Conservation (phyloP, 2,113 vertebrate genomes). For the Poeciliopsis turrubarensis region DNA sequence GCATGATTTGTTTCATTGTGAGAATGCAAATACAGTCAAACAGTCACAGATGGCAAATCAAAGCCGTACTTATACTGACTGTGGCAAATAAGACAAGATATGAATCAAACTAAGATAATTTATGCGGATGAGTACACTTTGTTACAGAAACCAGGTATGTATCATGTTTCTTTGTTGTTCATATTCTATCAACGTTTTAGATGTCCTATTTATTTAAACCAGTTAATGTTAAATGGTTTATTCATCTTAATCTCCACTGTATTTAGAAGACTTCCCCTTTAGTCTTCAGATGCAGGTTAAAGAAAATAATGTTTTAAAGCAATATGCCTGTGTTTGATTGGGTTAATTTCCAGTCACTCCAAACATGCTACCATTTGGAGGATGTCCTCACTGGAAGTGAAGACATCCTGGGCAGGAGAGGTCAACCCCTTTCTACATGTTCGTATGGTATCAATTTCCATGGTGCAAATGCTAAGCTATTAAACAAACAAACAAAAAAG, state of each 20-base stretch:
- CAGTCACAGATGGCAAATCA: conserved; percentile 61
- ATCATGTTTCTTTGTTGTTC: conserved; percentile 19
- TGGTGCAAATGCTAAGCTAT: neutral
- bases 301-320: neutral
- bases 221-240: neutral
- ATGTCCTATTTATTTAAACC: neutral
- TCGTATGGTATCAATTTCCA: neutral
- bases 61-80: conserved; percentile 42
- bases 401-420: neutral
- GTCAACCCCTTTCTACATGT: neutral
- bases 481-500: neutral
- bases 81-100: conserved; percentile 55
- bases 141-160: conserved; percentile 28
- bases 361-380: too few species aligned
- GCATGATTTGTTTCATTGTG: conserved; percentile 19
- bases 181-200: neutral
- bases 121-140: conserved; percentile 32
- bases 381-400: neutral
- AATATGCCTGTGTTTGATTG: conserved; percentile 13
- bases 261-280: conserved; percentile 8
- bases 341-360: conserved; percentile 2
- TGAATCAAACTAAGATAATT: conserved; percentile 57
- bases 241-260: neutral
- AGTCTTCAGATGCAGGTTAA: conserved; percentile 15
- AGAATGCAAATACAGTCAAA: conserved; percentile 42